Evolutionary conservation across 2,888 invertebrate genomes (phyloP).

Genomic region (Meta bourneti): DNA sequence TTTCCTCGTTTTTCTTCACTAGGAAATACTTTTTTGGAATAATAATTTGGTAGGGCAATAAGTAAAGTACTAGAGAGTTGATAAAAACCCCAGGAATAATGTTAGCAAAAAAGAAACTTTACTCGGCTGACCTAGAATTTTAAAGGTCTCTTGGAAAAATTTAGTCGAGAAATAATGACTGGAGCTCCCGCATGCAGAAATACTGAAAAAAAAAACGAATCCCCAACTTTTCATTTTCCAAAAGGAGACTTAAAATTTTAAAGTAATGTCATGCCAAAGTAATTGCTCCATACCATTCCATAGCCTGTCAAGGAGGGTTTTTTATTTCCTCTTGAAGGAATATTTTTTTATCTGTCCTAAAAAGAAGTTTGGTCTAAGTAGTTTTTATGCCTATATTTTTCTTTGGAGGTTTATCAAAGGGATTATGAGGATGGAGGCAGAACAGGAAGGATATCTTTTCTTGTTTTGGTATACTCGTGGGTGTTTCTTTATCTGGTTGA

Average conservation of each 20-base stretch:
- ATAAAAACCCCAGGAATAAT: conserved; percentile 41
- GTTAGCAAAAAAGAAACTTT: neutral
- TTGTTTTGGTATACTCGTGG: neutral
- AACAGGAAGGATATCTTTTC: conserved; percentile 2
- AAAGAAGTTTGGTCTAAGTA: neutral
- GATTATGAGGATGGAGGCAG: conserved; percentile 12
- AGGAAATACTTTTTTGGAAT: conserved; percentile 57
- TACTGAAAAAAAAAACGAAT: conserved; percentile 9
- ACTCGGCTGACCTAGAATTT: conserved; percentile 12
- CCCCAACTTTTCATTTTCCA: conserved; percentile 56
- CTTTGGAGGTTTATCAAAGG: conserved; percentile 29
- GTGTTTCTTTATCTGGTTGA: neutral
- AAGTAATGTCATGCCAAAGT: conserved; percentile 40
- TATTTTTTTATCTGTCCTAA: no score
- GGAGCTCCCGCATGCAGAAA: neutral
- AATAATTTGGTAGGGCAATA: conserved; percentile 57
- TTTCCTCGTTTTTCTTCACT: conserved; percentile 49
- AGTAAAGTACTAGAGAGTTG: conserved; percentile 40
- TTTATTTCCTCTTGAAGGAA: neutral
- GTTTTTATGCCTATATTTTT: neutral
- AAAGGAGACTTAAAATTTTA: conserved; percentile 41
- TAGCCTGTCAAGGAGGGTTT: conserved; percentile 1
- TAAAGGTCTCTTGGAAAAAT: conserved; percentile 39
- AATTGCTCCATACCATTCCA: conserved; percentile 60
- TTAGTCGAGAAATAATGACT: conserved; percentile 35